Percentiles rank a stretch among this genome's conserved stretches.
Conservation (phyloP, 2,113 vertebrate genomes). For the Lamprotornis superbus region DNA sequence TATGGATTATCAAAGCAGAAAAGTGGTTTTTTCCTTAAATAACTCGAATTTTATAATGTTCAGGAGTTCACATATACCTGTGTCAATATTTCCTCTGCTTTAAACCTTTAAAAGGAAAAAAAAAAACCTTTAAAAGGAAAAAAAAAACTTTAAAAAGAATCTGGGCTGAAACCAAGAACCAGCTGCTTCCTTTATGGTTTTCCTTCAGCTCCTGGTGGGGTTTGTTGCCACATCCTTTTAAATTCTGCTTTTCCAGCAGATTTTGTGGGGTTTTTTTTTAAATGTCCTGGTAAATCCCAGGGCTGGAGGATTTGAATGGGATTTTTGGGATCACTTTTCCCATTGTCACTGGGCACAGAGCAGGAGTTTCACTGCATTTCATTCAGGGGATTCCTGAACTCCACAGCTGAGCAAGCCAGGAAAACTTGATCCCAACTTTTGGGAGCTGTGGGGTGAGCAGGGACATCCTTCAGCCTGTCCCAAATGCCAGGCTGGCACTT, state of each 20-base stretch:
- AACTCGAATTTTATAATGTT: fast-evolving
- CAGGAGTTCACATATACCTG: not conserved
- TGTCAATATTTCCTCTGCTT: not conserved
- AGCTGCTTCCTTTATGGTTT: not conserved
- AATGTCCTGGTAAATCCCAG: not conserved
- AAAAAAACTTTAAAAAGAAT: too few relatives aligned
- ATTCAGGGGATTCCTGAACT: not conserved
- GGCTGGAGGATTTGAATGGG: not conserved
- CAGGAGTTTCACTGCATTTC: not conserved
- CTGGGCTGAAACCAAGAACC: not conserved
- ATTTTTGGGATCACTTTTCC: not conserved
- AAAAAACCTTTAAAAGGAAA: too few relatives aligned
- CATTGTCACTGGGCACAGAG: not conserved
- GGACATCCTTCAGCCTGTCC: not conserved
- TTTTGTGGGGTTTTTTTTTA: not conserved
- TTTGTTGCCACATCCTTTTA: not conserved
- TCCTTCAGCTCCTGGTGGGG: not conserved
- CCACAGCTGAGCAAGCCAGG: not conserved
- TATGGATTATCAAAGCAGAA: not conserved
- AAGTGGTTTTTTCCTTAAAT: not conserved
- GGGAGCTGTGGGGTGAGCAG: not conserved
- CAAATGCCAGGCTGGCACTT: not conserved
- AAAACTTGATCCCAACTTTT: not conserved
- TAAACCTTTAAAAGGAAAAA: too few relatives aligned
- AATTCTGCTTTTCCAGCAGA: not conserved